Evolutionary conservation across 2,888 invertebrate species (phyloP).

Genomic region (Leuctra nigra): DNA sequence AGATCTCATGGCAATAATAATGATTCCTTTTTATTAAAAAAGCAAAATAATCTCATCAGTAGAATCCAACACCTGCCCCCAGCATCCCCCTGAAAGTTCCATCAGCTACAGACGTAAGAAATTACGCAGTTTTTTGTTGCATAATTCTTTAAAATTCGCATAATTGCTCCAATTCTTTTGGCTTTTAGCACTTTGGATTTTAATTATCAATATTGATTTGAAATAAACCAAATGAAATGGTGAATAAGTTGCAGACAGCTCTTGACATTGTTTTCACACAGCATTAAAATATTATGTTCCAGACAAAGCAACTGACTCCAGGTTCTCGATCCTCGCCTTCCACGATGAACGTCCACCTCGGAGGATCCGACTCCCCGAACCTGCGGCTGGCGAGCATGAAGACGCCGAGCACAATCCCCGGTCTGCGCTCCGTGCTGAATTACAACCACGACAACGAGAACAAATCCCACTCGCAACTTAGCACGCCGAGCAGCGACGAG

Average conservation of each 20-base stretch:
- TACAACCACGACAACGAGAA: slow-evolving; percentile 33
- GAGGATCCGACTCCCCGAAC: slow-evolving; percentile 44
- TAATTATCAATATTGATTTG: no score
- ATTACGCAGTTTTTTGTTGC: background rate
- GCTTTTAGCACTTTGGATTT: no score
- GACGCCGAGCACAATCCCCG: slow-evolving; percentile 52
- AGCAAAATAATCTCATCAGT: background rate
- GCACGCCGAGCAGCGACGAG: slow-evolving; percentile 62
- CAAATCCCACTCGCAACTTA: slow-evolving; percentile 41
- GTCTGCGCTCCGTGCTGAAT: slow-evolving; percentile 56
- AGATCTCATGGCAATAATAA: no score
- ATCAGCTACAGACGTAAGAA: background rate
- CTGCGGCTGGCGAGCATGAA: slow-evolving; percentile 40
- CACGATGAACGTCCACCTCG: slow-evolving; percentile 49
- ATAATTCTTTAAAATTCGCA: no score
- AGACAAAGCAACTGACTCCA: slow-evolving; percentile 41
- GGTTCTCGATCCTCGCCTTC: slow-evolving; percentile 20
- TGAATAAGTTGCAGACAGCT: no score
- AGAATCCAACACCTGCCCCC: background rate
- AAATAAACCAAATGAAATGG: no score
- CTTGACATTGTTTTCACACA: no score
- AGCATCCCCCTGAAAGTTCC: background rate
- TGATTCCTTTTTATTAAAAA: no score
- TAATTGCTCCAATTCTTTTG: no score
- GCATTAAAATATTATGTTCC: slow-evolving; percentile 29